These are phyloP conservation scores for Otus scops DNA, from an alignment of 2,797 vertebrate genomes.

Conservation along the genomic window DNA sequence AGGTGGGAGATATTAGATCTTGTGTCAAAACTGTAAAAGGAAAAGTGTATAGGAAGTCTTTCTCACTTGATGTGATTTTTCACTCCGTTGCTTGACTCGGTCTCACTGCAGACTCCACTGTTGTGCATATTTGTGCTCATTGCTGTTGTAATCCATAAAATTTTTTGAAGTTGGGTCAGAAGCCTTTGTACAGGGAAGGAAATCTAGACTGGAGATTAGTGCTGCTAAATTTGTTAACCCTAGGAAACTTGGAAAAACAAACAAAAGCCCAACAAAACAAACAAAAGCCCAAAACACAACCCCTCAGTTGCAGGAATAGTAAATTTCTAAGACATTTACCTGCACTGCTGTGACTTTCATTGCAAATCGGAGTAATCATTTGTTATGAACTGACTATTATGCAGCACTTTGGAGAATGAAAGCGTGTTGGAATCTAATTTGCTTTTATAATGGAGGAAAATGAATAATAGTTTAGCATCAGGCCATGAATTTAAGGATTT, in stretches of 20 bases:
- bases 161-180: not conserved
- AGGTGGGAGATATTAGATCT: not conserved
- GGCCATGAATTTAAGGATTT: not conserved
- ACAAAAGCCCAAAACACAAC: not conserved
- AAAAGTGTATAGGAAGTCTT: not conserved
- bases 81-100: not conserved
- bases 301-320: not conserved
- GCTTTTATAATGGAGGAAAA: not conserved
- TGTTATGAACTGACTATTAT: not conserved
- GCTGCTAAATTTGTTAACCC: not conserved
- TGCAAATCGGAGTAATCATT: not conserved
- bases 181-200: not conserved
- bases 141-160: not conserved
- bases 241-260: not conserved
- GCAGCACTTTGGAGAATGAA: not conserved
- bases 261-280: not conserved
- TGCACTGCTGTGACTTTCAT: not conserved
- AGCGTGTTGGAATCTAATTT: not conserved
- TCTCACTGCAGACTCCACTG: not conserved
- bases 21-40: not conserved
- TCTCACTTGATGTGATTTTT: not conserved
- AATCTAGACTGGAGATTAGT: not conserved
- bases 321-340: not conserved
- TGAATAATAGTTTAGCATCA: not conserved
- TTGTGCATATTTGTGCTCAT: not conserved